phyloP scores from a whole-genome alignment of 1,140 invertebrate species.

The Zaprionus taronus region DNA sequence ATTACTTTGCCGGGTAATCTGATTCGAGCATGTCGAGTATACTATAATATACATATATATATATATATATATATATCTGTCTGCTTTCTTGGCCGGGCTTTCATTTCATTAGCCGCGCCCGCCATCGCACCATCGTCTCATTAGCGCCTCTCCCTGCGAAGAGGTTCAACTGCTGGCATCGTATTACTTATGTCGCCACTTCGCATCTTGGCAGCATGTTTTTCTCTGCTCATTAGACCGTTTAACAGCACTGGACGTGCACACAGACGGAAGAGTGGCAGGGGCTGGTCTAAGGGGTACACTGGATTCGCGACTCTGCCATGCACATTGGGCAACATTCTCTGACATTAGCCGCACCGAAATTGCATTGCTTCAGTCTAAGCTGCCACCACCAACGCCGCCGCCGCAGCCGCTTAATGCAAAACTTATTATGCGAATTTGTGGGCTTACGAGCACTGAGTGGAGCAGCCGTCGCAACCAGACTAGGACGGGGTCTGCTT shows the following conservation, averaged over 20 bases:
- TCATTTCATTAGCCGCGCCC: slow-evolving; percentile 20
- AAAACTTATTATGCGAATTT: slow-evolving; percentile 71
- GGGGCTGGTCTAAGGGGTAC: not conserved
- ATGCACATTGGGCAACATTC: slow-evolving; percentile 13
- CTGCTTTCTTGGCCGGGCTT: not conserved
- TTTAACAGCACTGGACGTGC: not conserved
- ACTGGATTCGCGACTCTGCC: not conserved
- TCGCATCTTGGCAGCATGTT: slow-evolving; percentile 6
- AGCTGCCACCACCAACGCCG: slow-evolving; percentile 23
- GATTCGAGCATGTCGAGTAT: not conserved
- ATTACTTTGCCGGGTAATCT: not conserved
- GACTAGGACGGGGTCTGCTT: not conserved
- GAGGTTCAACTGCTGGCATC: slow-evolving; percentile 10
- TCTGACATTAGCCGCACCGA: slow-evolving; percentile 24
- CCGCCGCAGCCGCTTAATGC: slow-evolving; percentile 41
- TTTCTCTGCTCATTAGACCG: slow-evolving; percentile 29
- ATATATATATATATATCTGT: not conserved
- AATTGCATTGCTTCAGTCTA: slow-evolving; percentile 54
- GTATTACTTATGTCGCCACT: slow-evolving; percentile 29
- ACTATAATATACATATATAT: not conserved
- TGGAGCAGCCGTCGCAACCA: slow-evolving; percentile 1
- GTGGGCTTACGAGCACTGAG: slow-evolving; percentile 44
- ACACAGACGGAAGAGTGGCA: not conserved
- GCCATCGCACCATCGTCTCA: not conserved
- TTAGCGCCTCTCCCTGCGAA: slow-evolving; percentile 1